phyloP scores from a whole-genome alignment of 2,113 vertebrate genomes.

The Pseudorectes ferrugineus region DNA sequence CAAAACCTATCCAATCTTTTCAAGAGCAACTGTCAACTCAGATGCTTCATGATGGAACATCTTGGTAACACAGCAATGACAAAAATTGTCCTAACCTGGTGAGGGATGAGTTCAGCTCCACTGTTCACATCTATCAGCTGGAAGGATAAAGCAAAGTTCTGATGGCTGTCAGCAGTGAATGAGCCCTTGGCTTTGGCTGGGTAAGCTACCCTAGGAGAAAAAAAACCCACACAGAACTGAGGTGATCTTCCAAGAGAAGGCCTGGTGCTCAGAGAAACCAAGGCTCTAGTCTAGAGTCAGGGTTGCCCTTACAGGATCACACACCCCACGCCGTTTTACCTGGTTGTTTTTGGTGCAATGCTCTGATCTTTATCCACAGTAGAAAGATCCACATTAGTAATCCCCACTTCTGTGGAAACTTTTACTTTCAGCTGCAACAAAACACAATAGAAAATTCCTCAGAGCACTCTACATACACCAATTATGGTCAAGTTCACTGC shows the following conservation, averaged over 20 bases:
- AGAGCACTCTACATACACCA: not conserved
- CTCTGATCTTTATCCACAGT: conserved; percentile 98
- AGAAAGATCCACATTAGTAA: conserved; percentile 93
- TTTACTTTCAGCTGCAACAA: conserved; percentile 90
- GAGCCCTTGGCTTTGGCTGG: conserved; percentile 88
- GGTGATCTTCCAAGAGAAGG: not conserved
- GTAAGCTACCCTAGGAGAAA: conserved; percentile 83
- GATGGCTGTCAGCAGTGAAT: conserved; percentile 94
- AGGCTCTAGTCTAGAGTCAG: not conserved
- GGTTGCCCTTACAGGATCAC: not conserved
- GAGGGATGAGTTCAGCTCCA: conserved; percentile 91
- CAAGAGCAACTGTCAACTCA: not conserved
- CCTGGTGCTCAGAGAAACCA: not conserved
- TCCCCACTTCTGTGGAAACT: conserved; percentile 94
- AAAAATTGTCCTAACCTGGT: conserved; percentile 81
- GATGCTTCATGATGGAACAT: not conserved
- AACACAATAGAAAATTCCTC: not conserved
- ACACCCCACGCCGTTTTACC: conserved; percentile 42
- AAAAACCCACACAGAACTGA: not conserved
- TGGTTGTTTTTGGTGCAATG: conserved; percentile 92
- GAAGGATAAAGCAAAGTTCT: conserved; percentile 96
- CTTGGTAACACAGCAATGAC: not conserved
- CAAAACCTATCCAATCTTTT: not conserved
- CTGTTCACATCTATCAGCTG: conserved; percentile 91
- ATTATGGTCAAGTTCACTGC: not conserved